phyloP scores from a whole-genome alignment of 2,113 vertebrate genomes.

The Sphyrna mokarran region DNA sequence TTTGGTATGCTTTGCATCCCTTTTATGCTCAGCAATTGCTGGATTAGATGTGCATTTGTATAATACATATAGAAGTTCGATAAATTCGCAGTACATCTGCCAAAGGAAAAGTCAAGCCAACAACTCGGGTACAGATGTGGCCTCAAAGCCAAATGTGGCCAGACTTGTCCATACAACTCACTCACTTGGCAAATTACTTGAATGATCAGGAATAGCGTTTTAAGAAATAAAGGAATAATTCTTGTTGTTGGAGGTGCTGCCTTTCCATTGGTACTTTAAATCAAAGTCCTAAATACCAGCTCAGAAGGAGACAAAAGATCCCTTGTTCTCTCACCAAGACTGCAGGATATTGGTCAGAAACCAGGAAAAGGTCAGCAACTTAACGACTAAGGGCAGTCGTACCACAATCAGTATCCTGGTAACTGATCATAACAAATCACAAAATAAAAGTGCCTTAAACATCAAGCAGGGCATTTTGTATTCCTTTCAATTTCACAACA shows the following conservation, averaged over 20 bases:
- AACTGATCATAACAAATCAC: not conserved
- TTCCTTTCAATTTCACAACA: not conserved
- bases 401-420: not conserved
- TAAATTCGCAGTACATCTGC: not conserved
- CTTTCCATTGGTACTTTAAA: not conserved
- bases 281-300: not conserved
- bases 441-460: not conserved
- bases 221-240: not conserved
- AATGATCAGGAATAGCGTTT: not conserved
- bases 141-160: not conserved
- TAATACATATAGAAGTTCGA: not conserved
- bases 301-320: not conserved
- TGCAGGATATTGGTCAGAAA: not conserved
- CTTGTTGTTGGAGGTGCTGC: not conserved
- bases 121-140: not conserved
- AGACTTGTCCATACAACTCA: not conserved
- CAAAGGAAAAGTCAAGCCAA: not conserved
- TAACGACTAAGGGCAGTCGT: not conserved
- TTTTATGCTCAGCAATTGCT: not conserved
- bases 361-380: not conserved
- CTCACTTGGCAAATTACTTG: not conserved
- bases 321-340: not conserved
- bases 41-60: not conserved
- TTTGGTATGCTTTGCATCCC: not conserved
- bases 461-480: not conserved